Conservation (phyloP, 35 echinoderm and acorn worm genomes). For the Apostichopus japonicus region DNA sequence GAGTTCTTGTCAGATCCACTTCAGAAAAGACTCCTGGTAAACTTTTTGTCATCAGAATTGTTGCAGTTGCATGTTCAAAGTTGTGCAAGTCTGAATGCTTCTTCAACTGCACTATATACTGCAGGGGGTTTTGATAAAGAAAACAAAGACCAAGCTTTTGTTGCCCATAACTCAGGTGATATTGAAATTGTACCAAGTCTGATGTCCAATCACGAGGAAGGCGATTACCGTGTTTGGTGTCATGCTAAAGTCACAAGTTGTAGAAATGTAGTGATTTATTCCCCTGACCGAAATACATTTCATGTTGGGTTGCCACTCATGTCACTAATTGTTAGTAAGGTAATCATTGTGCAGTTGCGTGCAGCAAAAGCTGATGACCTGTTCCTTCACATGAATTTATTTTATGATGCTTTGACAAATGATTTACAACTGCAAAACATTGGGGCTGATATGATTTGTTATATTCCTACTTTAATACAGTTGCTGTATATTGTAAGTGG, state of each 20-base stretch:
- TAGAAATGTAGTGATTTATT: conserved; percentile 51
- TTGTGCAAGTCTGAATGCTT: background rate
- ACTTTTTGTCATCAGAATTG: conserved; percentile 41
- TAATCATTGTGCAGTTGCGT: conserved; percentile 41
- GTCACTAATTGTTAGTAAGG: background rate
- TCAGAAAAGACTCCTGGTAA: conserved; percentile 46
- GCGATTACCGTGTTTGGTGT: conserved; percentile 48
- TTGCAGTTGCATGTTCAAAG: background rate
- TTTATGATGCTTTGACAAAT: background rate
- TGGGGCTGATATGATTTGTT: background rate
- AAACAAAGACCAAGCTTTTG: conserved; percentile 44
- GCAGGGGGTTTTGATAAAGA: conserved; percentile 67
- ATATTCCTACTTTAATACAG: conserved; percentile 3
- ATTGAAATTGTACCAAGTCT: no score
- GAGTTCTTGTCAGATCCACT: conserved; percentile 1
- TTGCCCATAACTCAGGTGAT: background rate
- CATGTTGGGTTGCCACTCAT: conserved; percentile 25
- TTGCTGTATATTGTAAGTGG: conserved; percentile 34
- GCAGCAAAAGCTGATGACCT: conserved; percentile 19
- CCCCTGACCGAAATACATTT: conserved; percentile 50
- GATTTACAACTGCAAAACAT: conserved; percentile 33
- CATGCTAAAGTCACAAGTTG: conserved; percentile 41
- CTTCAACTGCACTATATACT: background rate
- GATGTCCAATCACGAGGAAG: conserved; percentile 51
- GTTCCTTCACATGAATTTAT: conserved; percentile 13